Evolutionary conservation across 92 coral and sea anemone species (phyloP), one percentile per base, ranked within the genome.

Genomic region (Porites lobata): DNA sequence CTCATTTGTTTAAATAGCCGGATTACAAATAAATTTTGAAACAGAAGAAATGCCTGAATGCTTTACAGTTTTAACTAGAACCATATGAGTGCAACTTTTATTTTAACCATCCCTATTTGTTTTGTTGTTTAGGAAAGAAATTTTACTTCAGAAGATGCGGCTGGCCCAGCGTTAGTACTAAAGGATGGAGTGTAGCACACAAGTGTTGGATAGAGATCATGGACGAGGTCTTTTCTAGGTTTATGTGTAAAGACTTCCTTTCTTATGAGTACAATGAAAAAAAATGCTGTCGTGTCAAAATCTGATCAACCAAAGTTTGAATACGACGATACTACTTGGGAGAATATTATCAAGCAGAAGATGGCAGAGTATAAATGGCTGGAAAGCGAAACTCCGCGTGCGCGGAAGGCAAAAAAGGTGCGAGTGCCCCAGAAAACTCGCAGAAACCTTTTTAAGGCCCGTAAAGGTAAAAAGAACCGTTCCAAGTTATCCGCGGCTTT

Each of bases 61-160:
- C 57, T 53, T 53, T 53, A 53, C 57, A 7, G 29, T 26, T 26
- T 26, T 26, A 26, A 26, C 1, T 26, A 26, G 29, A 26, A 26
- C 29, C 57, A 53, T 7, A 53, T 7, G 11, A 7, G 11, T 53
- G 11, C 57, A n/a, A n/a, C n/a, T n/a, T n/a, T 53, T 53, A 7
- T 53, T 53, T 7, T 0, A 53, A 53, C 9, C 8, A 11, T 53
- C 57, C 9, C 11, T 53, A 7, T 53, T 53, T 1, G 21, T 85
- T n/a, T 75, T 75, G 72, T 50, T 61, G 7, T 8, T 1, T 63
- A 85, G 88, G 88, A 63, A 74, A 75, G 26, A 85, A 85, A 50
- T 84, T 84, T 65, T 59, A 84, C 88, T 84, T 84, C 72, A 24
- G 80, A 47, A 72, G 88, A 58, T 84, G 88, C 69, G 72, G 83